phyloP scores from a whole-genome alignment of 2,888 invertebrate species.

The Lomographa bimaculata region DNA sequence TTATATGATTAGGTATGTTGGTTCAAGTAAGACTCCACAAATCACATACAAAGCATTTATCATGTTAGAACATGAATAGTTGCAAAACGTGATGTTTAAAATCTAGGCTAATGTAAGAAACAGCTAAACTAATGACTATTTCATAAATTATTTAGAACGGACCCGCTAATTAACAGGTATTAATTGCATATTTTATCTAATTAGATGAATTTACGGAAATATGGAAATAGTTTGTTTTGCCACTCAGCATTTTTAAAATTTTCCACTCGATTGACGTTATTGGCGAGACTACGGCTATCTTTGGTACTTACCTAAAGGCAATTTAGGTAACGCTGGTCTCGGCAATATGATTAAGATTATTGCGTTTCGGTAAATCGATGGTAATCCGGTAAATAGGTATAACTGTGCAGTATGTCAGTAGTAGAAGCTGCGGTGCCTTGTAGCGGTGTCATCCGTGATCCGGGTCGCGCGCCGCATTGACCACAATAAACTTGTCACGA shows the following conservation, averaged over 20 bases:
- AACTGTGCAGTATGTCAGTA: conserved; percentile 57
- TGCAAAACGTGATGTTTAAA: conserved; percentile 12
- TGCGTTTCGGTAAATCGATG: conserved; percentile 32
- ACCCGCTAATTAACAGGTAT: conserved; percentile 1
- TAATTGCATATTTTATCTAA: conserved; percentile 2
- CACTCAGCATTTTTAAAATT: conserved; percentile 12
- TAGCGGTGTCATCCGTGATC: conserved; percentile 64
- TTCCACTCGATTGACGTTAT: conserved; percentile 16
- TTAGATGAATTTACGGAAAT: conserved; percentile 5
- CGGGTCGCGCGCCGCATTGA: conserved; percentile 57
- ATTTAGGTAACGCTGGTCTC: conserved; percentile 19
- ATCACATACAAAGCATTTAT: too few relatives aligned
- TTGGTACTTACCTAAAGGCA: conserved; percentile 17
- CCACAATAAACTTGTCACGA: conserved; percentile 18
- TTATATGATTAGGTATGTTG: too few relatives aligned
- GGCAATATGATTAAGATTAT: conserved; percentile 23
- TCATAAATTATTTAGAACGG: conserved; percentile 10
- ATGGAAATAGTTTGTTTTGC: conserved; percentile 8
- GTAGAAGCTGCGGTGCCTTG: conserved; percentile 6
- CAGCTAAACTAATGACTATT: conserved; percentile 11
- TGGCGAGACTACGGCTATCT: conserved; percentile 17
- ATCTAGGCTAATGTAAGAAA: conserved; percentile 18
- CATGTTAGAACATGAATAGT: too few relatives aligned
- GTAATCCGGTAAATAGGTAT: conserved; percentile 35
- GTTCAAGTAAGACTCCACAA: too few relatives aligned